Evolutionary conservation across 1,140 invertebrate genomes (phyloP).

Genomic region (Lasaia peninsularis): DNA sequence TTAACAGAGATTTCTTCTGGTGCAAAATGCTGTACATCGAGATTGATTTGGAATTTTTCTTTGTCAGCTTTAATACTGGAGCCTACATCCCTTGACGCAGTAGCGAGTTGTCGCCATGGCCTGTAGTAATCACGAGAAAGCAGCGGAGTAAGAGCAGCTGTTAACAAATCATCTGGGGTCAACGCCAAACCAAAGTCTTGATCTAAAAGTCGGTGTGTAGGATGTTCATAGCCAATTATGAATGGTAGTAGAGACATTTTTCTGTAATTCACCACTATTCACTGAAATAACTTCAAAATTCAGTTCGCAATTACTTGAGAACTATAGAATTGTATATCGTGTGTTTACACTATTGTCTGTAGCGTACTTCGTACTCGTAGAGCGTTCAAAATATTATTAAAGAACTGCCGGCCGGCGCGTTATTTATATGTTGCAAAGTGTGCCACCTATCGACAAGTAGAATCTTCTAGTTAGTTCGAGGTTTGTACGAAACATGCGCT

Average conservation of each 20-base stretch:
- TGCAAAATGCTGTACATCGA: slow-evolving; percentile 91
- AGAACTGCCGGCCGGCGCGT: slow-evolving; percentile 16
- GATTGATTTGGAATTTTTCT: slow-evolving; percentile 80
- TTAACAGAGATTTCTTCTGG: slow-evolving; percentile 91
- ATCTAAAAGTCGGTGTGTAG: slow-evolving; percentile 83
- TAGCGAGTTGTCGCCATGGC: slow-evolving; percentile 80
- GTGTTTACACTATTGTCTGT: background rate
- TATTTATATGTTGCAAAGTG: slow-evolving; percentile 25
- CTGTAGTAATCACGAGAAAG: slow-evolving; percentile 79
- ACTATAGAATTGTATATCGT: background rate
- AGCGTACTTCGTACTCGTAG: background rate
- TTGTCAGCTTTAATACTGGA: slow-evolving; percentile 82
- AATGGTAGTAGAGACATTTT: slow-evolving; percentile 56
- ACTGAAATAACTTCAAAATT: background rate
- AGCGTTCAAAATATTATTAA: slow-evolving; percentile 22
- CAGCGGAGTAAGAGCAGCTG: slow-evolving; percentile 69
- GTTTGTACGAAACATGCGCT: background rate
- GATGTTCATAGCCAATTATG: slow-evolving; percentile 76
- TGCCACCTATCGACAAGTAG: slow-evolving; percentile 33
- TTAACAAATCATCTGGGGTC: slow-evolving; percentile 84
- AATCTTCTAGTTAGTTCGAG: slow-evolving; percentile 19
- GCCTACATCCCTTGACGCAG: slow-evolving; percentile 82
- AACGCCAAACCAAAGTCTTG: slow-evolving; percentile 86
- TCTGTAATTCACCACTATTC: background rate
- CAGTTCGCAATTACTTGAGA: background rate